phyloP scores from a whole-genome alignment of 2,888 invertebrate species.

The Napeogenes inachia region DNA sequence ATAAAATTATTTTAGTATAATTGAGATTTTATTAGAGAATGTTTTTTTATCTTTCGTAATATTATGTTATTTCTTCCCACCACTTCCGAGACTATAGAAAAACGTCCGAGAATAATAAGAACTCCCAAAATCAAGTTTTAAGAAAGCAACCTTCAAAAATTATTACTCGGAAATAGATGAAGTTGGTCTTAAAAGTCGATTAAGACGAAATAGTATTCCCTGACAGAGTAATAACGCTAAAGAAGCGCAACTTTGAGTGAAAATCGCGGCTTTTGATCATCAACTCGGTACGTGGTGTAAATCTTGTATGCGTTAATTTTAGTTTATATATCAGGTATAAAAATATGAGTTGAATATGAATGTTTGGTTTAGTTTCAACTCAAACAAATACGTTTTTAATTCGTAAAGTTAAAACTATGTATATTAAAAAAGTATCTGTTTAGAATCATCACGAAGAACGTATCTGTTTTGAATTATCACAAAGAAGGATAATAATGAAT shows the following conservation, averaged over 20 bases:
- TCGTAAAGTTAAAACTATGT: too few relatives aligned
- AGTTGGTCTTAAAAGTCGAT: conserved; percentile 27
- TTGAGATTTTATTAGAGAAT: too few relatives aligned
- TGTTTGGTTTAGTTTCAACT: too few relatives aligned
- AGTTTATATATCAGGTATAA: conserved; percentile 25
- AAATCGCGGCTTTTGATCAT: conserved; percentile 44
- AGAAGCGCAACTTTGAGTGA: conserved; percentile 35
- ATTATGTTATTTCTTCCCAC: too few relatives aligned
- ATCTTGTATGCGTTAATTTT: conserved; percentile 30
- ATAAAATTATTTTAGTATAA: too few relatives aligned
- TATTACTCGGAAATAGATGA: conserved; percentile 10
- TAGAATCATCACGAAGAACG: too few relatives aligned
- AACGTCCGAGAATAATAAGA: neutral
- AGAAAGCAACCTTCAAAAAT: conserved; percentile 15
- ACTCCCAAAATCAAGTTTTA: neutral
- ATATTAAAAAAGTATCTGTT: too few relatives aligned
- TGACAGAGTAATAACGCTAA: conserved; percentile 35
- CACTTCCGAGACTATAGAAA: too few relatives aligned
- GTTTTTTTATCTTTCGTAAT: too few relatives aligned
- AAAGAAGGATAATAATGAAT: too few relatives aligned
- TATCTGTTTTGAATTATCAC: too few relatives aligned
- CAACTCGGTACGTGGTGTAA: conserved; percentile 37
- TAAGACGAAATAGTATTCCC: conserved; percentile 30
- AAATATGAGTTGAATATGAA: conserved; percentile 14
- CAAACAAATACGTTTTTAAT: too few relatives aligned